These are phyloP conservation scores for Cynopterus brachyotis DNA, from an alignment of 2,113 vertebrate species.

Conservation along the genomic window DNA sequence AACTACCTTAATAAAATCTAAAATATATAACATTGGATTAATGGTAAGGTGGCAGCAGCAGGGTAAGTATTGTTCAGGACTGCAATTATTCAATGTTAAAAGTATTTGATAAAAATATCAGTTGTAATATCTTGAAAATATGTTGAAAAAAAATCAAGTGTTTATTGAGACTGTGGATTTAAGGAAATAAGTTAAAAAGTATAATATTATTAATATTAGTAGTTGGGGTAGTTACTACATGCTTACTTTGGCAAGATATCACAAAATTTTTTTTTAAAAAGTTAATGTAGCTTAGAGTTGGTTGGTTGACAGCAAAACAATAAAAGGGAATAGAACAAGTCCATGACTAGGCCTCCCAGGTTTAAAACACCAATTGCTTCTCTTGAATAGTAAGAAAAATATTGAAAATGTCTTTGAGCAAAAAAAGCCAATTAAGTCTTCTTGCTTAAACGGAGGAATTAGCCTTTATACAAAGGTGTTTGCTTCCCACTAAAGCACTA, in stretches of 20 bases:
- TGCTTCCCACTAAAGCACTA: neutral
- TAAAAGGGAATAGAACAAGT: neutral
- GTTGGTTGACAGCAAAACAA: neutral
- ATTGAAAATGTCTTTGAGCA: neutral
- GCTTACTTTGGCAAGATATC: neutral
- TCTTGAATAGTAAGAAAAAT: neutral
- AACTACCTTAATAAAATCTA: neutral
- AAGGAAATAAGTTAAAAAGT: neutral
- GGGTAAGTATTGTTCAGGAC: neutral
- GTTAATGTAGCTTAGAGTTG: neutral
- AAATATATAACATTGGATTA: neutral
- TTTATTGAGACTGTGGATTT: neutral
- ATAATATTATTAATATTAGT: neutral
- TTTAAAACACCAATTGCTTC: neutral
- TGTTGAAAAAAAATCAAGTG: neutral
- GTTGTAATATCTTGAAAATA: neutral
- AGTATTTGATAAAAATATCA: neutral
- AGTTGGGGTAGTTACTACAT: neutral
- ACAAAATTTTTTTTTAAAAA: neutral
- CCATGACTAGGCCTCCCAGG: neutral
- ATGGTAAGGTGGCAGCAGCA: neutral
- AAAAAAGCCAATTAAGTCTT: neutral
- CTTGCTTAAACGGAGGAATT: neutral
- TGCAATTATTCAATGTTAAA: neutral
- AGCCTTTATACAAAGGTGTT: neutral